Percentiles rank a stretch among this genome's conserved stretches.
Evolutionary conservation across 2,113 vertebrate species (phyloP).

Genomic region (Brachionichthys hirsutus): DNA sequence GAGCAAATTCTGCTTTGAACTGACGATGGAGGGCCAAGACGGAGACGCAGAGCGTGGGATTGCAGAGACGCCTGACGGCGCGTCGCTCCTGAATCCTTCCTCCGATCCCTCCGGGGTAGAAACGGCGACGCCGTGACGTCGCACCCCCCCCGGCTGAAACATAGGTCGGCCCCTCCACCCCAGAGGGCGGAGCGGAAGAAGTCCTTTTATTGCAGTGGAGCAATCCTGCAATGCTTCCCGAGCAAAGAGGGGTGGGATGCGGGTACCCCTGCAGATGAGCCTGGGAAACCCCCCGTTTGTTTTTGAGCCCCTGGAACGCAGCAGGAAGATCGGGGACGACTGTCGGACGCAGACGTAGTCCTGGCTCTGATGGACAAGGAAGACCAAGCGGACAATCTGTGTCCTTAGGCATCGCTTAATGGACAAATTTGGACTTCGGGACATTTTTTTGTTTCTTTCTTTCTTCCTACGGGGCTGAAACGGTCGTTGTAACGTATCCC

Average conservation of each 20-base stretch:
- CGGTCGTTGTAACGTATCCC: slow-evolving; percentile 66
- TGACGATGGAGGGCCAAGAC: slow-evolving; percentile 88
- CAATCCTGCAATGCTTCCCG: slow-evolving; percentile 73
- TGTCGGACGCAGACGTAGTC: slow-evolving; percentile 29
- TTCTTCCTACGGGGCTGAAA: slow-evolving; percentile 32
- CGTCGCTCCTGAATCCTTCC: slow-evolving; percentile 28
- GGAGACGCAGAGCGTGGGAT: slow-evolving; percentile 68
- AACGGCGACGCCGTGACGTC: slow-evolving; percentile 58
- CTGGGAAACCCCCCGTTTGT: slow-evolving; percentile 58
- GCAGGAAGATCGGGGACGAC: slow-evolving; percentile 38
- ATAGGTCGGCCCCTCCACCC: slow-evolving; percentile 37
- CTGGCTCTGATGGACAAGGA: slow-evolving; percentile 16
- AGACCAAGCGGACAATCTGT: slow-evolving; percentile 25
- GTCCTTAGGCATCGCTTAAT: slow-evolving; percentile 38
- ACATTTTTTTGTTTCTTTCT: slow-evolving; percentile 39
- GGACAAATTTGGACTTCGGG: slow-evolving; percentile 68
- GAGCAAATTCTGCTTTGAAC: slow-evolving; percentile 93
- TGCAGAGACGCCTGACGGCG: slow-evolving; percentile 35
- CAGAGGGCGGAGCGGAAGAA: too few relatives aligned
- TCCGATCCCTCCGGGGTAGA: slow-evolving; percentile 22
- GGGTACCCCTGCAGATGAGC: slow-evolving; percentile 47
- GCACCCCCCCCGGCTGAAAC: slow-evolving; percentile 55
- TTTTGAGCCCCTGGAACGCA: slow-evolving; percentile 41
- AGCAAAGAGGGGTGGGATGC: slow-evolving; percentile 46
- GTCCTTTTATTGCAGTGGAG: slow-evolving; percentile 72